These are phyloP conservation scores for Urocolius indicus DNA, from an alignment of 2,113 vertebrate species.

Conservation along the genomic window DNA sequence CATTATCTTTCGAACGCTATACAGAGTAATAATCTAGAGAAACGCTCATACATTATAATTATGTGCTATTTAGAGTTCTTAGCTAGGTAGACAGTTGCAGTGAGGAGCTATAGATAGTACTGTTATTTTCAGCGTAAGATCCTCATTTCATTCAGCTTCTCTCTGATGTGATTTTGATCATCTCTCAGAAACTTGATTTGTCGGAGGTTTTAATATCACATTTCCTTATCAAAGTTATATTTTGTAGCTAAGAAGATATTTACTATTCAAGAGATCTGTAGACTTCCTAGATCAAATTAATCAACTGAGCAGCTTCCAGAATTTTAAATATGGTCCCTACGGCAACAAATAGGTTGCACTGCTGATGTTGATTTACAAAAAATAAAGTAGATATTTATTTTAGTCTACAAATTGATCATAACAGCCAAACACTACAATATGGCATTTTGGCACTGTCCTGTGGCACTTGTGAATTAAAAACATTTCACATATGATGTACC, in stretches of 20 bases:
- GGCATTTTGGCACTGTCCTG: not conserved
- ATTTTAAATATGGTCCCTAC: constrained; percentile 31
- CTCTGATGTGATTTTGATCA: not conserved
- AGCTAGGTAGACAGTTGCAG: not conserved
- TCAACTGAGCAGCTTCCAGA: not conserved
- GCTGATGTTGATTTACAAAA: constrained; percentile 33
- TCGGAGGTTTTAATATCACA: not conserved
- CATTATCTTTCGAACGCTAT: not conserved
- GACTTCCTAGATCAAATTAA: constrained; percentile 45
- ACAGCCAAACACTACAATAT: constrained; percentile 3
- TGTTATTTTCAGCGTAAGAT: constrained; percentile 36
- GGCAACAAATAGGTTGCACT: constrained; percentile 33
- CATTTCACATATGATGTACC: not conserved
- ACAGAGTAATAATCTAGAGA: constrained; percentile 33
- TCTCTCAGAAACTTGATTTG: not conserved
- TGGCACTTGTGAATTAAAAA: constrained; percentile 10
- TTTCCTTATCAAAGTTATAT: not conserved
- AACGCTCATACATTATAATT: constrained; percentile 7
- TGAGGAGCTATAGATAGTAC: constrained; percentile 18
- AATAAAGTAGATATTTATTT: constrained; percentile 32
- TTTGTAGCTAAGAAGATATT: not conserved
- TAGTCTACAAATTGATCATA: constrained; percentile 17
- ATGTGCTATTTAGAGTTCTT: constrained; percentile 14
- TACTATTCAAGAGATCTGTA: constrained; percentile 25
- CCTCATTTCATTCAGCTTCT: not conserved